Percentiles rank a stretch among this genome's conserved stretches.
Conservation (phyloP, 2,888 invertebrate species). For the Platycheirus albimanus region DNA sequence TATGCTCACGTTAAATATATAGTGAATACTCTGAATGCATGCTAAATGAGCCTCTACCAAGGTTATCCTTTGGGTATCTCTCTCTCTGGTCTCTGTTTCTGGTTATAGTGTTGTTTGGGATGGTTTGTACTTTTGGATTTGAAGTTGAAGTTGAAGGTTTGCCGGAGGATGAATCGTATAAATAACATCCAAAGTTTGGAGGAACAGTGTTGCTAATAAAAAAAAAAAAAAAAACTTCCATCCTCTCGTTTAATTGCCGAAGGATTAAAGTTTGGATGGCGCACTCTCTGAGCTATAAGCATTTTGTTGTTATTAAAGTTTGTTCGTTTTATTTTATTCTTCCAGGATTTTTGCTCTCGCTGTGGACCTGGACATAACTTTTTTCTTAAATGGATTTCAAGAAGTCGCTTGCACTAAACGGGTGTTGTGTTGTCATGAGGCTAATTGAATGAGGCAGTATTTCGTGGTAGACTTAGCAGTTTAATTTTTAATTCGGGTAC, state of each 20-base stretch:
- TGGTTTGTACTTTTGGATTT: not conserved
- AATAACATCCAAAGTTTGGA: conserved; percentile 18
- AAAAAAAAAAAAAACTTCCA: conserved; percentile 4
- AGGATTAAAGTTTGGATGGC: conserved; percentile 62
- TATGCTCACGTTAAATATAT: conserved; percentile 48
- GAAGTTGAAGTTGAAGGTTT: conserved; percentile 20
- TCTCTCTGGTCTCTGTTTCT: not conserved
- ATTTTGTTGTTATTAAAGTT: conserved; percentile 7
- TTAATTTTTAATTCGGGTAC: not conserved
- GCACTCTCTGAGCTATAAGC: not conserved
- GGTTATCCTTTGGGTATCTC: conserved; percentile 50
- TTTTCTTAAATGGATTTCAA: conserved; percentile 22
- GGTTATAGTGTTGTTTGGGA: no score
- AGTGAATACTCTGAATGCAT: conserved; percentile 64
- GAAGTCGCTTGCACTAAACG: conserved; percentile 47
- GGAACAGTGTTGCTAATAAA: not conserved
- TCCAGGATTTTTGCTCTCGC: conserved; percentile 47
- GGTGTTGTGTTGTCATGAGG: conserved; percentile 44
- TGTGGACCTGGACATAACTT: conserved; percentile 53
- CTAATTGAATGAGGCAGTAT: conserved; percentile 50
- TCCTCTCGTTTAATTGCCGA: conserved; percentile 53
- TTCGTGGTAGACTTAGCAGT: no score
- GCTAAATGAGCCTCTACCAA: conserved; percentile 68
- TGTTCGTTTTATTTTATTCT: not conserved
- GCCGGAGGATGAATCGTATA: conserved; percentile 5